Base-by-base conservation (phyloP, 2,888 invertebrate species). In the Chrysolina americana region DNA sequence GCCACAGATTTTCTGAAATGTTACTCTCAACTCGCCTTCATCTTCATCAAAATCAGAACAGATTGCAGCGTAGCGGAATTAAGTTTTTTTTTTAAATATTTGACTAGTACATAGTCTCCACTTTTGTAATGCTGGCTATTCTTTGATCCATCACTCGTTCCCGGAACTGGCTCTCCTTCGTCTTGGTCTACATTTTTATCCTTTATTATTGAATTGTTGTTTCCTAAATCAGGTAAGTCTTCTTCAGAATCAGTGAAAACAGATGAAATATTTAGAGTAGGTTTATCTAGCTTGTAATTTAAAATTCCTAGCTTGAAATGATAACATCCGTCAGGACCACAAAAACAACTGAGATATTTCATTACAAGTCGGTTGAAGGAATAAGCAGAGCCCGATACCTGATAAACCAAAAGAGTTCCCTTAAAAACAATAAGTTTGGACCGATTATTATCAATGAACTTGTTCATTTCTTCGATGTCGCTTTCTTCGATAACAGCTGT, bases 401-500 rank as follows among this genome's bases (percentile, higher is more conserved):
- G 73, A 63, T 76, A 73, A 2, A 76, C 74, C 44, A 65, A 59
- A 10, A 74, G 65, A 15, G 76, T 76, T 56, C 73, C 73, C 23
- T 41, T 23, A 59, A 73, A 76, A 44, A 41, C 50, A 47, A 56
- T 50, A 41, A 62, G 56, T 41, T 75, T 65, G 15, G 70, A 48
- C 48, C 13, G 41, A 56, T 71, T 63, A 36, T 65, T 66, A n/a
- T 65, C 36, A 62, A 75, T 69, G 8, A 73, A 6, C 21, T n/a
- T 47, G 59, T 66, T 36, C 59, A 70, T 70, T 44, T 63, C 19
- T 41, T 80, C 78, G 41, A 83, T 82, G 50, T 82, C 81, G 74
- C 48, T 19, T 3, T 71, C 78, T 70, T 76, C 73, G 28, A 83
- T 80, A 41, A 80, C 75, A 71, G 65, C 23, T 13, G 68, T 47